Evolutionary conservation across 2,888 invertebrate genomes (phyloP).

Genomic region (Penaeus monodon): DNA sequence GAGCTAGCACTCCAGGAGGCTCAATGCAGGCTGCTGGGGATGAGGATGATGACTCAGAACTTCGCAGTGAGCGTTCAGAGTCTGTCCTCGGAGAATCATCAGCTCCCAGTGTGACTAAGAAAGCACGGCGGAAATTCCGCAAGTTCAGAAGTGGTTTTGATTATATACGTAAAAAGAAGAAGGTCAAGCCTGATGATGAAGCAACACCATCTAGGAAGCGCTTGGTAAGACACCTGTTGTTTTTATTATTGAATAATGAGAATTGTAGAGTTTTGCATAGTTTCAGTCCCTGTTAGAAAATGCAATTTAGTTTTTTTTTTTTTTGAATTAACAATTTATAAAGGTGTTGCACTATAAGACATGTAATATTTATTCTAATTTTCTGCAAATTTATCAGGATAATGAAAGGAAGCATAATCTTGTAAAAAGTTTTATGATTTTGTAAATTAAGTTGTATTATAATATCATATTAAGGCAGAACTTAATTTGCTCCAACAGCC

Average conservation of each 20-base stretch:
- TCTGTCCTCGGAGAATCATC: slow-evolving; percentile 56
- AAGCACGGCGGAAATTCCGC: slow-evolving; percentile 56
- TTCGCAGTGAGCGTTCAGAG: slow-evolving; percentile 60
- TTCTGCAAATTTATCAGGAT: too few species aligned
- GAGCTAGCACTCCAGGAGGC: slow-evolving; percentile 50
- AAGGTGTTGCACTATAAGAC: too few species aligned
- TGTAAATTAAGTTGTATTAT: not conserved
- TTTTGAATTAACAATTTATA: too few species aligned
- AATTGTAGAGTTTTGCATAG: not conserved
- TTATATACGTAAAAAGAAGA: slow-evolving; percentile 90
- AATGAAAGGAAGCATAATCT: too few species aligned
- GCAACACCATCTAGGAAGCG: slow-evolving; percentile 50
- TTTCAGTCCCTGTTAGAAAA: not conserved
- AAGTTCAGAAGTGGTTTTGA: slow-evolving; percentile 86
- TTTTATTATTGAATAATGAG: not conserved
- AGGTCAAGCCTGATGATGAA: slow-evolving; percentile 68
- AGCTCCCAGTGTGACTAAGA: slow-evolving; percentile 48
- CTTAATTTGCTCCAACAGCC: slow-evolving; percentile 36
- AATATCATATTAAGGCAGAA: not conserved
- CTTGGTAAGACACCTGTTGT: slow-evolving; percentile 32
- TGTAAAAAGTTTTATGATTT: too few species aligned
- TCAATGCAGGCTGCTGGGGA: slow-evolving; percentile 47
- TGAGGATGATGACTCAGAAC: slow-evolving; percentile 60
- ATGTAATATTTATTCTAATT: too few species aligned
- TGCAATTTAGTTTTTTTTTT: too few species aligned